Evolutionary conservation across 2,797 vertebrate genomes (phyloP), one percentile per base, ranked within the genome.

Genomic region (Myotis daubentonii): DNA sequence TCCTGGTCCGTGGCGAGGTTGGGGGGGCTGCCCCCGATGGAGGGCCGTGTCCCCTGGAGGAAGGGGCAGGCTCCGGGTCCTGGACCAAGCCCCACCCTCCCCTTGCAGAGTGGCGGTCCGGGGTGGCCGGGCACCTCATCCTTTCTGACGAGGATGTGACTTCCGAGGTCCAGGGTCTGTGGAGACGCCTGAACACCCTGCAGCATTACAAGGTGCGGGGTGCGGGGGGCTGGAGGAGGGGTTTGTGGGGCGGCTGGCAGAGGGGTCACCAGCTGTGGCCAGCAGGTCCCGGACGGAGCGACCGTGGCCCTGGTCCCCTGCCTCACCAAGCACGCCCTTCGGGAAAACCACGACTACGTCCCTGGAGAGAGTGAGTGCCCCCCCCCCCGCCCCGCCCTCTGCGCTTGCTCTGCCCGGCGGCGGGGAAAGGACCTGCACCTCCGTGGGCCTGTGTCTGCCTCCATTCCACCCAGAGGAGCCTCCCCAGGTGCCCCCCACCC

Each of bases 81-180:
- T 22, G 13, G 28, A n/a, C 30, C 55, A 3, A 20, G 70, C 47
- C 53, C 53, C 44, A 8, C 36, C 68, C 72, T 85, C 11, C 44
- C 74, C 30, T 96, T 96, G 95, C 72, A 99, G 99, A 99, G 97
- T 99, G 99, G 99, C 98, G 99, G 94, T 99, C 99, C 13, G 99
- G 99, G 6, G 98, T 99, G 47, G 99, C 99, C 0, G 99, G 99
- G 68, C 99, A 99, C 89, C 99, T 99, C 93, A 99, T 99, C 96
- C 98, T 99, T 93, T 99, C 99, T 0, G 99, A 99, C 16, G 99
- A 99, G 97, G 99, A 99, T 75, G 98, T 99, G 97, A 99, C 99
- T 0, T 99, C 99, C 17, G 99, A 99, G 66, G 98, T 99, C 72
- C 99, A 99, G 97, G 99, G 99, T 74, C 99, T 98, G 85, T 99